Evolutionary conservation across 2,797 vertebrate species (phyloP).

Genomic region (Diglossa cyanea): DNA sequence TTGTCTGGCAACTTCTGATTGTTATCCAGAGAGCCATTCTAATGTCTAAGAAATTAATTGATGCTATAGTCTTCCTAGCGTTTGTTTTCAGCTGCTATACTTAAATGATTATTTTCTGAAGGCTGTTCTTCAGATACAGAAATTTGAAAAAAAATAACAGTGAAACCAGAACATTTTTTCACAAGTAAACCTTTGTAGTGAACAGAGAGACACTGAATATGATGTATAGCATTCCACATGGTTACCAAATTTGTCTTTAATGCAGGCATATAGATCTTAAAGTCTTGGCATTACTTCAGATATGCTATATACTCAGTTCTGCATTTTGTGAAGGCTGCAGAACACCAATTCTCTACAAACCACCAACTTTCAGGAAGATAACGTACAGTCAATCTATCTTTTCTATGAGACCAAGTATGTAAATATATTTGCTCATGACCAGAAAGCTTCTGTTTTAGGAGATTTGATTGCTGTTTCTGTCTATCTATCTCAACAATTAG

Average conservation of each 20-base stretch:
- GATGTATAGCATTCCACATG: not conserved
- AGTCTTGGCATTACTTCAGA: not conserved
- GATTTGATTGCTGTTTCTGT: not conserved
- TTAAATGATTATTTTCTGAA: not conserved
- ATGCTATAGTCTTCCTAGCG: not conserved
- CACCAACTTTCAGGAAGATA: not conserved
- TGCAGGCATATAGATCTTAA: not conserved
- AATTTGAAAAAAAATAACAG: not conserved
- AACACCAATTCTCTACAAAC: not conserved
- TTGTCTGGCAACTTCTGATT: not conserved
- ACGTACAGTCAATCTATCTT: not conserved
- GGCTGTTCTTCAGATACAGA: not conserved
- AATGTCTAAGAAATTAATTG: slow-evolving; percentile 1
- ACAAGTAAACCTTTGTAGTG: not conserved
- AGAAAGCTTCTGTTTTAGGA: not conserved
- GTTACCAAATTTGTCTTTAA: not conserved
- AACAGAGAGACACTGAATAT: not conserved
- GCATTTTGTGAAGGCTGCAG: not conserved
- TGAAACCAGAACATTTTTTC: not conserved
- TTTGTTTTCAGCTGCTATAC: not conserved
- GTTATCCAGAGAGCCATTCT: not conserved
- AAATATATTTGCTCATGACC: not conserved
- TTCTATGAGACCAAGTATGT: not conserved
- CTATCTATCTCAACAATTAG: not conserved
- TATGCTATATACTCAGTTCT: not conserved